These are phyloP conservation scores for Nebria ingens DNA, from an alignment of 1,140 invertebrate genomes.

Conservation along the genomic window DNA sequence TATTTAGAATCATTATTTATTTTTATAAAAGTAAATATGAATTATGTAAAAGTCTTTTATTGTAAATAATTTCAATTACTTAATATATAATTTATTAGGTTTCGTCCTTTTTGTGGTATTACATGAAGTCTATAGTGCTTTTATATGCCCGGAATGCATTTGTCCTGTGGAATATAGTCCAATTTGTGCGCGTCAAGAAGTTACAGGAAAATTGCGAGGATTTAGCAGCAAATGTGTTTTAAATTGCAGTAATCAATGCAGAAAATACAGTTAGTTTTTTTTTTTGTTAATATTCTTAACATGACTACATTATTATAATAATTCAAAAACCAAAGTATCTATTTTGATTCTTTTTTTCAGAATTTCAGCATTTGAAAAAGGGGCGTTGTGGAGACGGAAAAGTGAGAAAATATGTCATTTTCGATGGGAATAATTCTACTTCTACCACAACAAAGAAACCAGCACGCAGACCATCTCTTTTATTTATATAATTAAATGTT, in stretches of 20 bases:
- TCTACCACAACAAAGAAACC: neutral
- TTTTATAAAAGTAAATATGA: too few species aligned
- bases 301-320: neutral
- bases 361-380: neutral
- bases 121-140: neutral
- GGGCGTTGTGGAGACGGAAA: neutral
- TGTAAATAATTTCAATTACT: too few species aligned
- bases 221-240: conserved; percentile 2
- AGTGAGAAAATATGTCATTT: conserved; percentile 3
- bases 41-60: too few species aligned
- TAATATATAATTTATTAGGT: too few species aligned
- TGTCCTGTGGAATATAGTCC: neutral
- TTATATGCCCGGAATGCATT: neutral
- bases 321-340: neutral
- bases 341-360: neutral
- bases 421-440: neutral
- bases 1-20: too few species aligned
- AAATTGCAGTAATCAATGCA: neutral
- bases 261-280: neutral
- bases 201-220: neutral
- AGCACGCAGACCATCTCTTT: neutral
- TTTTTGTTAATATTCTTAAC: neutral
- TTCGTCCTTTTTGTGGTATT: too few species aligned
- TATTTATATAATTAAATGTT: conserved; percentile 3
- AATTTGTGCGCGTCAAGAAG: neutral